Percentiles rank a stretch among this genome's conserved stretches.
Evolutionary conservation across 2,113 vertebrate species (phyloP).

Genomic region (Erinaceus europaeus): DNA sequence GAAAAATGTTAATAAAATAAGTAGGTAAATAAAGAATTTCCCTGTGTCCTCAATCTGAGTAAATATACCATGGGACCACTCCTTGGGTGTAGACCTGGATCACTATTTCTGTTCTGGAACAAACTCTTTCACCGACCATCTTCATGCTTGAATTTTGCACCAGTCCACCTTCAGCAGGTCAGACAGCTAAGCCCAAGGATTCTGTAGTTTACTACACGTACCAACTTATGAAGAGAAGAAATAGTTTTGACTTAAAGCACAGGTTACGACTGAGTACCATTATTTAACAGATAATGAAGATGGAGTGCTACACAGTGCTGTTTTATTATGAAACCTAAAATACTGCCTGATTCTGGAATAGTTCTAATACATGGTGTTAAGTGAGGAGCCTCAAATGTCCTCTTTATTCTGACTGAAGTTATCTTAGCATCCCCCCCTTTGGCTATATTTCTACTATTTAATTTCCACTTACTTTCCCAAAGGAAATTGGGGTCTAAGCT

Average conservation of each 20-base stretch:
- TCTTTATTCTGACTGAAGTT: background rate
- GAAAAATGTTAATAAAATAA: too few relatives aligned
- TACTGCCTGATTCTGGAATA: background rate
- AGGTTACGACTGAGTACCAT: background rate
- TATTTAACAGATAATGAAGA: background rate
- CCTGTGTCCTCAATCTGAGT: background rate
- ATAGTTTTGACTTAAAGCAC: background rate
- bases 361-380: background rate
- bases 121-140: background rate
- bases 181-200: background rate
- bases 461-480: background rate
- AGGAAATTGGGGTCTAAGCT: background rate
- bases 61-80: background rate
- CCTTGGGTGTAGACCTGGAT: background rate
- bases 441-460: background rate
- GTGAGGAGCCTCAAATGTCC: background rate
- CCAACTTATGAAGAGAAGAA: background rate
- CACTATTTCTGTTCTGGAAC: background rate
- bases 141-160: background rate
- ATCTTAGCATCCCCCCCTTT: background rate
- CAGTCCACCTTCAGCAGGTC: background rate
- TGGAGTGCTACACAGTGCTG: background rate
- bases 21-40: too few relatives aligned
- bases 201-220: background rate
- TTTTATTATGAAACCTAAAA: background rate